A percentile compares a stretch with the other conserved stretches of the same genome.
These are phyloP conservation scores for Dorcus parallelipipedus DNA, from an alignment of 2,888 invertebrate genomes.

Conservation along the genomic window DNA sequence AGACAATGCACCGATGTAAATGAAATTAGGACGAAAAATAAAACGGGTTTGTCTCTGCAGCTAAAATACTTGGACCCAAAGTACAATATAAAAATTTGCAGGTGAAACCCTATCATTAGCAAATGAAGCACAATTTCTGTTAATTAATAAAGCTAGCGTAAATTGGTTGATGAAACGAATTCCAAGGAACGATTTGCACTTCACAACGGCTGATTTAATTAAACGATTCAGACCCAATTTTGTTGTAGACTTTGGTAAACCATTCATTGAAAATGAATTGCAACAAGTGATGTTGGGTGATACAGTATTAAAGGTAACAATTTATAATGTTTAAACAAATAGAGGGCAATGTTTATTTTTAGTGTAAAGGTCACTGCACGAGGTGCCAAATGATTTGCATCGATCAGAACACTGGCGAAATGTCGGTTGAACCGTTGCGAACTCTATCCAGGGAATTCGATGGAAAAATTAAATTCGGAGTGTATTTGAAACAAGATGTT, in stretches of 20 bases:
- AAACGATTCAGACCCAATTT: conserved; percentile 90
- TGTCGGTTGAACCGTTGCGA: conserved; percentile 73
- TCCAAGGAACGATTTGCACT: conserved; percentile 52
- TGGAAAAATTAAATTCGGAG: conserved; percentile 78
- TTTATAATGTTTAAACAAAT: background rate
- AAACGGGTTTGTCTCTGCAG: conserved; percentile 22
- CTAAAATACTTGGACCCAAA: background rate
- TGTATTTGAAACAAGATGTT: conserved; percentile 56
- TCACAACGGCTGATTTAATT: conserved; percentile 59
- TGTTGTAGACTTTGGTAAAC: conserved; percentile 65
- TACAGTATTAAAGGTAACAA: conserved; percentile 60
- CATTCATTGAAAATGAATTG: conserved; percentile 80
- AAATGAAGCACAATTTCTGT: conserved; percentile 82
- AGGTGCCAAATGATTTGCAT: conserved; percentile 97
- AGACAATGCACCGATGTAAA: conserved; percentile 51
- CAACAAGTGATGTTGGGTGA: conserved; percentile 62
- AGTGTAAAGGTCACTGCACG: conserved; percentile 78
- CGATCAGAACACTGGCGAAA: conserved; percentile 79
- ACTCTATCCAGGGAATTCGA: conserved; percentile 70
- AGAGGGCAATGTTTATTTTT: conserved; percentile 27
- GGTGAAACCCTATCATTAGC: conserved; percentile 58
- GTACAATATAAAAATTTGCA: conserved; percentile 12
- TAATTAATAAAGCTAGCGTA: conserved; percentile 77
- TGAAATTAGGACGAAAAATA: conserved; percentile 27
- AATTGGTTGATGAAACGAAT: conserved; percentile 65